Evolutionary conservation across 2,113 vertebrate species (phyloP).

Genomic region (Brevimyrus niger): DNA sequence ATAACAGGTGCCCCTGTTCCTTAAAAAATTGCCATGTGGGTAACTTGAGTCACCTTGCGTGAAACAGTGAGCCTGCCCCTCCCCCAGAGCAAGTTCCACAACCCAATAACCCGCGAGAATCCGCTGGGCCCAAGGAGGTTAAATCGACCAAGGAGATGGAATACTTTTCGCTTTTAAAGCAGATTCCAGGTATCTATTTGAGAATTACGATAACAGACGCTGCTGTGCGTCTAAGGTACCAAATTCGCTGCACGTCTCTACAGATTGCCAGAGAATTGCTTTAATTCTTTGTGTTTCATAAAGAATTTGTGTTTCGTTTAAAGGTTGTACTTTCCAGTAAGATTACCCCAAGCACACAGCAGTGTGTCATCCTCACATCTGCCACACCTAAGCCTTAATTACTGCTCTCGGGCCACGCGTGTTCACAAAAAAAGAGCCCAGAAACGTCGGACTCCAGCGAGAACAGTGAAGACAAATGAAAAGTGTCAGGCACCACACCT

Average conservation of each 20-base stretch:
- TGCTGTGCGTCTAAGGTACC: not conserved
- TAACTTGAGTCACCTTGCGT: not conserved
- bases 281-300: not conserved
- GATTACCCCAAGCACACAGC: not conserved
- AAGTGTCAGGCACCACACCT: not conserved
- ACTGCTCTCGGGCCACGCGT: not conserved
- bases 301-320: not conserved
- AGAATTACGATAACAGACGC: not conserved
- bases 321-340: not conserved
- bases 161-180: not conserved
- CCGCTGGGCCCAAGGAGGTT: not conserved
- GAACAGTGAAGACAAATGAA: not conserved
- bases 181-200: not conserved
- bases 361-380: not conserved
- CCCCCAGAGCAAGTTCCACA: not conserved
- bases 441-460: not conserved
- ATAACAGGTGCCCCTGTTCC: conserved; percentile 32
- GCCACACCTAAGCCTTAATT: not conserved
- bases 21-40: conserved; percentile 21
- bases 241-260: not conserved
- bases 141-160: not conserved
- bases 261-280: not conserved
- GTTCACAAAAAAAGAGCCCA: not conserved
- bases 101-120: not conserved
- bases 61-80: not conserved